phyloP scores from a whole-genome alignment of 2,888 invertebrate species.

The Rutpela maculata region DNA sequence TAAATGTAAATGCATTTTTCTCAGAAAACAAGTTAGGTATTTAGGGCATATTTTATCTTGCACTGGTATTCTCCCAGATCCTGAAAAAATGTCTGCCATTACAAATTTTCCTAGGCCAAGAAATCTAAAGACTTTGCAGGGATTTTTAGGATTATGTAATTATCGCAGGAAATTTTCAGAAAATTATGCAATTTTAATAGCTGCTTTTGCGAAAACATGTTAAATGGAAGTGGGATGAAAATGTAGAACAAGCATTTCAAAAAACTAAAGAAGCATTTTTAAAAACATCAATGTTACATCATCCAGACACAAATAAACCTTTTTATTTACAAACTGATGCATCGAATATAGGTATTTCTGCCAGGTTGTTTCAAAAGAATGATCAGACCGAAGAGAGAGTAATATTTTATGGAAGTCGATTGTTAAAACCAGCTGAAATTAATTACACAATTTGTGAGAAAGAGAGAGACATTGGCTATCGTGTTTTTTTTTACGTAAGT shows the following conservation, averaged over 20 bases:
- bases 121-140: background rate
- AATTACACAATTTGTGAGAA: no score
- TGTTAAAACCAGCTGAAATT: background rate
- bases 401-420: background rate
- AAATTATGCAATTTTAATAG: background rate
- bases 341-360: background rate
- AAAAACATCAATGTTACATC: background rate
- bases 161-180: background rate
- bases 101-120: no score
- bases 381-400: background rate
- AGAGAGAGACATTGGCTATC: no score
- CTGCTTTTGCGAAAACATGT: no score
- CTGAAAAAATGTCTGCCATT: no score
- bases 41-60: background rate
- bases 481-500: background rate
- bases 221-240: no score
- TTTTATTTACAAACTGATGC: background rate
- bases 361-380: background rate
- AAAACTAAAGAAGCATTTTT: background rate
- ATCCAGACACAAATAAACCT: background rate
- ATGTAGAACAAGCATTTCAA: background rate
- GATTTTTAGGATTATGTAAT: background rate
- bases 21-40: background rate
- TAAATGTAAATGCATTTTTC: background rate
- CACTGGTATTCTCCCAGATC: background rate